Percentiles rank a stretch among this genome's conserved stretches.
Evolutionary conservation across 2,797 vertebrate species (phyloP).

Genomic region (Melanotaenia parkinsoni): DNA sequence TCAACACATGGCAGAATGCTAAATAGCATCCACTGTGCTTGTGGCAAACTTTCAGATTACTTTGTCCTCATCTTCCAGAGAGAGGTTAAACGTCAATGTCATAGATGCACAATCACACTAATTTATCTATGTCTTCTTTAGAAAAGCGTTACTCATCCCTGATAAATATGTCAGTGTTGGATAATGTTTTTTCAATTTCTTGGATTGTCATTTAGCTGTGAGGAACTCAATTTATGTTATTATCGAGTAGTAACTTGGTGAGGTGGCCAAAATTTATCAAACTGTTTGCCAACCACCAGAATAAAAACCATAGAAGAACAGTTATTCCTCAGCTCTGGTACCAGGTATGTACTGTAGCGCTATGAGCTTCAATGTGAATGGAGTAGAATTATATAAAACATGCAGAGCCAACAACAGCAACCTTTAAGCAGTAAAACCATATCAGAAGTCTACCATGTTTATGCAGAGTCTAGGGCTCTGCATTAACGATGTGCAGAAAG

Average conservation of each 20-base stretch:
- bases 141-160: not conserved
- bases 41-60: conserved; percentile 43
- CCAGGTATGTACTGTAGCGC: no score
- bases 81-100: conserved; percentile 22
- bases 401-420: no score
- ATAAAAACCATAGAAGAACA: no score
- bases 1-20: conserved; percentile 62
- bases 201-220: not conserved
- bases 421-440: no score
- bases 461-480: no score
- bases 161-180: not conserved
- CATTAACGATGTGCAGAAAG: no score
- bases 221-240: not conserved
- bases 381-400: no score
- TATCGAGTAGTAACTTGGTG: not conserved
- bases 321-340: no score
- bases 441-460: no score
- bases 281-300: not conserved
- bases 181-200: not conserved
- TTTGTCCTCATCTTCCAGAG: conserved; percentile 14
- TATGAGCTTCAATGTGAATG: no score
- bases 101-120: not conserved
- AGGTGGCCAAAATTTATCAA: not conserved
- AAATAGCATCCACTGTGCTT: conserved; percentile 44
- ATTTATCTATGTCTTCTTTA: not conserved